A percentile compares a stretch with the other conserved stretches of the same genome.
Evolutionary conservation across 2,888 invertebrate species (phyloP).

Genomic region (Cenopis cana): DNA sequence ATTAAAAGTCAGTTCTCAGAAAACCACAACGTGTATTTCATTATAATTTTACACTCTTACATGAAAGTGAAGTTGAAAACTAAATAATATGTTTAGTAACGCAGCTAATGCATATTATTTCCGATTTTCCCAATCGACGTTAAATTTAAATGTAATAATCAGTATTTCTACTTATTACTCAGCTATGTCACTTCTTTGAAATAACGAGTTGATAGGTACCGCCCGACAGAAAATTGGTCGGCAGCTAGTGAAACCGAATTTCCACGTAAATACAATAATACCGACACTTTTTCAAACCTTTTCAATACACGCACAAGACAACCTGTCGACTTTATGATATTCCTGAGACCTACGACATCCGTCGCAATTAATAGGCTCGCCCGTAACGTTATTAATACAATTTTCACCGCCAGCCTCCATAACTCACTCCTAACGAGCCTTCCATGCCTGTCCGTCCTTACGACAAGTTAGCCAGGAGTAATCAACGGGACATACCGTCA

Average conservation of each 20-base stretch:
- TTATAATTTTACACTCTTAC: too few relatives aligned
- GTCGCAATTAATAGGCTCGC: conserved; percentile 49
- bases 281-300: neutral
- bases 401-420: conserved; percentile 49
- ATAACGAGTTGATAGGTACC: too few relatives aligned
- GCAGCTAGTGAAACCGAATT: neutral
- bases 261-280: neutral
- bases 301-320: neutral
- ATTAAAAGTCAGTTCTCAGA: too few relatives aligned
- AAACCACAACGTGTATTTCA: too few relatives aligned
- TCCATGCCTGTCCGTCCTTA: conserved; percentile 46
- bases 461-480: conserved; percentile 43
- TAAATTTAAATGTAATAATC: too few relatives aligned
- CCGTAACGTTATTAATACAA: conserved; percentile 50
- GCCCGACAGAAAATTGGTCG: too few relatives aligned
- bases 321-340: conserved; percentile 20
- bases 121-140: too few relatives aligned
- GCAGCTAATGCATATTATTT: too few relatives aligned
- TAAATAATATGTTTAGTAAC: too few relatives aligned
- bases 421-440: conserved; percentile 50
- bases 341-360: conserved; percentile 49
- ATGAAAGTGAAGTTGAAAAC: too few relatives aligned
- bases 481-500: conserved; percentile 30
- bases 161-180: too few relatives aligned
- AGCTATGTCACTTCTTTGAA: too few relatives aligned